Conservation (phyloP, 2,888 invertebrate genomes). For the Hypolimnas misippus region DNA sequence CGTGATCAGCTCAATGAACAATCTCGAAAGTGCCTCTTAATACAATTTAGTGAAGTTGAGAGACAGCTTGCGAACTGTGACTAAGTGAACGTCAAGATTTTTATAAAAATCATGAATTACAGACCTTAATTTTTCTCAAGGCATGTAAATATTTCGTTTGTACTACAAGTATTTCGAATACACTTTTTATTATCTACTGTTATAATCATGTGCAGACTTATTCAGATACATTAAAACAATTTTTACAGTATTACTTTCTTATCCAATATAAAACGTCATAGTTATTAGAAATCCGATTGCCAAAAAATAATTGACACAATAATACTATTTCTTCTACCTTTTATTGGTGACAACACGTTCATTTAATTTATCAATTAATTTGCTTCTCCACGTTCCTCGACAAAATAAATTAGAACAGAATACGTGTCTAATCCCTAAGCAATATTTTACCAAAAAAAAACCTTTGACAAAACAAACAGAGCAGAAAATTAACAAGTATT, state of each 20-base stretch:
- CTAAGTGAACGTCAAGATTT: conserved; percentile 14
- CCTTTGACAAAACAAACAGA: conserved; percentile 12
- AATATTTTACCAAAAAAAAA: background rate
- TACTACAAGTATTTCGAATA: no score
- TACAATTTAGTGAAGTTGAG: conserved; percentile 27
- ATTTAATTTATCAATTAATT: background rate
- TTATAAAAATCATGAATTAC: conserved; percentile 9
- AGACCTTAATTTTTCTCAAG: background rate
- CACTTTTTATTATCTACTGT: no score
- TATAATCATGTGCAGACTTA: no score
- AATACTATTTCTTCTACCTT: no score
- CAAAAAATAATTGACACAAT: no score
- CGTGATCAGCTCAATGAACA: conserved; percentile 36
- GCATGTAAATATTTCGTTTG: background rate
- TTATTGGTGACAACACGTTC: no score
- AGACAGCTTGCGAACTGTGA: conserved; percentile 16
- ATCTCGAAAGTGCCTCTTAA: conserved; percentile 36
- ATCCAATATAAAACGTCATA: no score
- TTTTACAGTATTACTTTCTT: no score
- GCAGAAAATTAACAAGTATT: conserved; percentile 26
- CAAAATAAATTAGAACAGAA: background rate
- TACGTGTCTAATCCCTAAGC: background rate
- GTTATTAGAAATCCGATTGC: no score
- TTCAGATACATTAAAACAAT: no score
- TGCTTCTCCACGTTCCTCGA: background rate